Evolutionary conservation across 2,888 invertebrate genomes (phyloP).

Genomic region (Athalia rosae): DNA sequence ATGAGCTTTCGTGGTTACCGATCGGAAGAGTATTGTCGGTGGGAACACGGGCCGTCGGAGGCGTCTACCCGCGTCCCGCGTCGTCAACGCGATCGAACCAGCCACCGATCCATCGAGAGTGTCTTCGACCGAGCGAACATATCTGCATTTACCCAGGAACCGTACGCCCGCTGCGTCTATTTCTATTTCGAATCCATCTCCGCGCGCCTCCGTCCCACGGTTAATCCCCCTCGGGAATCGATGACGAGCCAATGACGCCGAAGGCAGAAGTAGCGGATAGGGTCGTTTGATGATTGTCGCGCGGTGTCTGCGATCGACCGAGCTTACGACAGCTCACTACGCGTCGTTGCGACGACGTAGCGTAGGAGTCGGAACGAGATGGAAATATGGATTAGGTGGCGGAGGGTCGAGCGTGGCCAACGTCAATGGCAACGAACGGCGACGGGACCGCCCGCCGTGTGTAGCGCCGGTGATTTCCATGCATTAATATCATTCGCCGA

Average conservation of each 20-base stretch:
- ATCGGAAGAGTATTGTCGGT: too few relatives aligned
- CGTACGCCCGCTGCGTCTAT: too few relatives aligned
- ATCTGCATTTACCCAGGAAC: too few relatives aligned
- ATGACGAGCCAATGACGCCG: conserved; percentile 35
- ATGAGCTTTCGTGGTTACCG: too few relatives aligned
- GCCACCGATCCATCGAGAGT: too few relatives aligned
- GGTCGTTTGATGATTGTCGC: conserved; percentile 14
- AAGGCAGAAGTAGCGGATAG: neutral
- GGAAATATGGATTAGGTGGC: neutral
- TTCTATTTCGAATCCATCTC: conserved; percentile 52
- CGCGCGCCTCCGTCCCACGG: conserved; percentile 59
- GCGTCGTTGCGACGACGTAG: too few relatives aligned
- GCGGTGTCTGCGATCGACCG: neutral
- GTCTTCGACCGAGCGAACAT: too few relatives aligned
- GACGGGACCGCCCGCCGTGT: conserved; percentile 51
- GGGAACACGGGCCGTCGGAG: too few relatives aligned
- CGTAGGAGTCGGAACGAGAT: neutral
- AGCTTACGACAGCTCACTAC: neutral
- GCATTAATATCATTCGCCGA: conserved; percentile 67
- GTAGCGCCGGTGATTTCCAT: conserved; percentile 60
- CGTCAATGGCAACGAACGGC: neutral
- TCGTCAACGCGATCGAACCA: too few relatives aligned
- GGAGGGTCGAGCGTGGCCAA: neutral
- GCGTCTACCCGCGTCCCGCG: too few relatives aligned
- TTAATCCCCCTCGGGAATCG: neutral